Evolutionary conservation across 2,113 vertebrate species (phyloP), one percentile per base, ranked within the genome.

Genomic region (Corythaixoides concolor): DNA sequence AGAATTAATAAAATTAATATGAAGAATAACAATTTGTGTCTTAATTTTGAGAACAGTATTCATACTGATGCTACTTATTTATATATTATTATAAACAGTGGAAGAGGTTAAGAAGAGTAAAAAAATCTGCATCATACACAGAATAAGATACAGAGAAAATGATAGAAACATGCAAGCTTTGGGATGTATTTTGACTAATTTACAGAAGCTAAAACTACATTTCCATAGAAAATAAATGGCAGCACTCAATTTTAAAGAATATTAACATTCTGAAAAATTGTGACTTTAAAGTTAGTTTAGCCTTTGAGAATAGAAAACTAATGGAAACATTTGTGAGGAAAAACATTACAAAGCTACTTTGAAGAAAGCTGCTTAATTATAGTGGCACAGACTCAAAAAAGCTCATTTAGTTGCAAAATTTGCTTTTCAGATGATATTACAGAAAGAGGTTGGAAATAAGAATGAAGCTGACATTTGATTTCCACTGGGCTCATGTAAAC

Each of bases 361-460:
- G 82, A 97, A 97, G 81, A 96, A 96, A 73, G 63, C n/a, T 82
- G 90, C 78, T 89, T 96, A 95, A 96, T 97, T 97, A 96, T 83
- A 93, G 73, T 93, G 85, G 90, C 74, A 97, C 5, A 47, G 53
- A 74, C 49, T 97, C 91, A 95, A 84, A 94, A 97, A 96, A 97
- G 27, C 50, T 87, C 76, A 93, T 82, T 97, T 97, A 53, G 39
- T 91, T 79, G 50, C 73, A 93, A 96, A 97, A 93, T 94, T 96
- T 97, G 93, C 69, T 97, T 78, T 97, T 98, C 95, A 55, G 49
- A 96, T 93, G 73, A 53, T 90, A 90, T 96, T 95, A 94, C 59
- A 86, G 52, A 92, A 90, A 95, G 95, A 93, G 63, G 91, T 90
- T 89, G 80, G n/a, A 69, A 96, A 81, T 94, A 96, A 96, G 89